Evolutionary conservation across 2,113 vertebrate species (phyloP), one percentile per base, ranked within the genome.

Genomic region (Corythaixoides concolor): DNA sequence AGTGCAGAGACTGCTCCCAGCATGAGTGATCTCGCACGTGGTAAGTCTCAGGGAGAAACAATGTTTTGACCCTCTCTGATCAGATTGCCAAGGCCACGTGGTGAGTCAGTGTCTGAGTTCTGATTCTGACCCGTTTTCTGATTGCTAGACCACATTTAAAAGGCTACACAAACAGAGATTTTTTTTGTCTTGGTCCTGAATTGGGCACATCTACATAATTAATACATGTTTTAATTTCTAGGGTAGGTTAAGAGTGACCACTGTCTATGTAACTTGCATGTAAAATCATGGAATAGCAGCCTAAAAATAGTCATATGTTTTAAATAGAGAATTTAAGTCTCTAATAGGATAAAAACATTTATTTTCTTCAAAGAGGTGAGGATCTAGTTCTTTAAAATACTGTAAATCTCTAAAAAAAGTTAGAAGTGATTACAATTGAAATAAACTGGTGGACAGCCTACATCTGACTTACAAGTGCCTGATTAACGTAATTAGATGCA

Each of bases 11-110:
- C 95, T 81, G 66, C 92, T 55, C 93, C 98, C 33, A 23, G 86
- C 88, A 22, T 90, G 58, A 83, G 94, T 18, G 97, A 97, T 28
- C 67, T 85, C 10, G 30, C 30, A 43, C 97, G 30, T 32, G 98
- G 98, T 99, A 49, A 98, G 98, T 96, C 23, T 18, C 32, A 15
- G 30, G 43, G 53, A 55, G 23, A 26, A 11, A 13, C 3, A 73
- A 6, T 0, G 1, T 26, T 19, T 73, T 78, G 68, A 11, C 2
- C 9, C 33, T 30, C 43, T 76, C 55, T 39, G 0, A 5, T 12
- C 1, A 0, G 1, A 49, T 50, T 19, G 9, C 39, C 11, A 41
- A 50, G 81, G 59, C 58, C 53, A 66, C 6, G 0, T 2, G 12
- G 12, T n/a, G 56, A 37, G 8, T 37, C 26, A 22, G 41, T 58